Evolutionary conservation across 2,797 vertebrate species (phyloP), one percentile per base, ranked within the genome.

Genomic region (Columba guinea): DNA sequence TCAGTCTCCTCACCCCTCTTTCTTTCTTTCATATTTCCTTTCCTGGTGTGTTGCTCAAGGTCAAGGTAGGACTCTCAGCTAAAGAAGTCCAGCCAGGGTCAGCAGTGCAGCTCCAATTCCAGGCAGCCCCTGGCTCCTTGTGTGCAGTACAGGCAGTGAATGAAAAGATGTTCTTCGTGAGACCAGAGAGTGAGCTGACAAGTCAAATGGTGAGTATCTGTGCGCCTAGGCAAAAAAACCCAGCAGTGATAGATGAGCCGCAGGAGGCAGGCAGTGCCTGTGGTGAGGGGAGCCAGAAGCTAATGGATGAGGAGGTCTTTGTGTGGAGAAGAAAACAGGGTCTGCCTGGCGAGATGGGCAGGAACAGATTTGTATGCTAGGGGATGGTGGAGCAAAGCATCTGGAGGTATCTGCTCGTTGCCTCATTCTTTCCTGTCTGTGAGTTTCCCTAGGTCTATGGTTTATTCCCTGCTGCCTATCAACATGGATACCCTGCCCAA

Each of bases 61-160:
- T 98, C 51, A 97, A 96, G 41, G 90, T 98, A 60, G 96, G 90
- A 84, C 98, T 99, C 92, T 91, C 97, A 9, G 95, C 96, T 10
- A 58, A 94, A 48, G 97, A 98, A 92, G 87, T 97, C 83, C 97
- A 98, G 3, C 96, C 98, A 9, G 98, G 98, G 20, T 96, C 97
- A 59, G 88, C 95, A 53, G 97, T 98, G 34, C 96, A 93, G 4
- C 95, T 99, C 24, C 96, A n/a, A 9, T 94, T 99, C 26, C 95
- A 96, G 94, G 98, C 98, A 63, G 90, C 94, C 0, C 98, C 98
- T 0, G 97, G 98, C 26, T 99, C 99, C 12, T 21, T 99, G 84
- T 99, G 99, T 95, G 98, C 98, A 0, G 56, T 99, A 34, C 95
- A 98, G 74, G 98, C 98, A 10, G 98, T 98, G 49, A 98, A 99